Conservation (phyloP, 2,888 invertebrate species). For the Zonitis immaculata region DNA sequence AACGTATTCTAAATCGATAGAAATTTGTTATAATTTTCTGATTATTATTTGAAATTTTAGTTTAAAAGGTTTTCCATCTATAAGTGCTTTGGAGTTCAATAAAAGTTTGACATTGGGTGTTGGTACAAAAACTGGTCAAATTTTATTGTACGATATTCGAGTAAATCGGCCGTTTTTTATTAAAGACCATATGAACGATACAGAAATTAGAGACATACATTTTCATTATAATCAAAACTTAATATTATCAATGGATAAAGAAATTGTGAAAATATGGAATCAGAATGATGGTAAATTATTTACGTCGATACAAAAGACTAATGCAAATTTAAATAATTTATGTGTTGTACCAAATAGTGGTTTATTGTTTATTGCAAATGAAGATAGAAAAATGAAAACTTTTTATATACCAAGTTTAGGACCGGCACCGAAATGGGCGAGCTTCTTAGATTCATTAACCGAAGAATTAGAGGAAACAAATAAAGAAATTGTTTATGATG, state of each 20-base stretch:
- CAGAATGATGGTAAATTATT: slow-evolving; percentile 85
- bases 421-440: slow-evolving; percentile 96
- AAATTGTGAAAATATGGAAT: slow-evolving; percentile 88
- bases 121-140: slow-evolving; percentile 91
- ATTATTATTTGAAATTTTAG: slow-evolving; percentile 47
- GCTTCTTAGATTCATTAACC: slow-evolving; percentile 92
- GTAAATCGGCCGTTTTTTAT: slow-evolving; percentile 81
- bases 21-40: slow-evolving; percentile 30
- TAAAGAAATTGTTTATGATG: slow-evolving; percentile 88
- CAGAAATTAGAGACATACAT: slow-evolving; percentile 83
- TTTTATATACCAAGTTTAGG: slow-evolving; percentile 90
- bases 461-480: slow-evolving; percentile 88
- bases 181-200: slow-evolving; percentile 93
- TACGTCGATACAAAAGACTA: slow-evolving; percentile 81
- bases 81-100: slow-evolving; percentile 76
- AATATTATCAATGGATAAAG: slow-evolving; percentile 84
- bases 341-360: slow-evolving; percentile 88
- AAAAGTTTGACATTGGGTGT: slow-evolving; percentile 76
- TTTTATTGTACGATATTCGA: slow-evolving; percentile 90
- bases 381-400: slow-evolving; percentile 88
- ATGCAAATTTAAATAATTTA: slow-evolving; percentile 80
- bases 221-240: slow-evolving; percentile 78
- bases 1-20: slow-evolving; percentile 43
- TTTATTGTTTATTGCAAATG: slow-evolving; percentile 91
- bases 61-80: slow-evolving; percentile 61